Evolutionary conservation across 2,797 vertebrate species (phyloP).

Genomic region (Acridotheres tristis): DNA sequence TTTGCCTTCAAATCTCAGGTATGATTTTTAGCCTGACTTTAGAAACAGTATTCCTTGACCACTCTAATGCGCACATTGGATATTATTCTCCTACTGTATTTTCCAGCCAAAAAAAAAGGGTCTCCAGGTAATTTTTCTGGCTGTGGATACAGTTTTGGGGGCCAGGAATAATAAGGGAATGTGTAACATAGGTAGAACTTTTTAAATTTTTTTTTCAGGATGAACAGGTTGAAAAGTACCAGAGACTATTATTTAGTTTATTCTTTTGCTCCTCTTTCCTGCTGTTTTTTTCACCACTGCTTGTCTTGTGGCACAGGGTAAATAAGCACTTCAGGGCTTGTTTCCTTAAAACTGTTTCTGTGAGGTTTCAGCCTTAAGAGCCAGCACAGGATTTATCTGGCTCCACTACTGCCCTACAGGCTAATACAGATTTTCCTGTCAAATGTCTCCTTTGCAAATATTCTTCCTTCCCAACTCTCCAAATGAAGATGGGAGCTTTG

Average conservation of each 20-base stretch:
- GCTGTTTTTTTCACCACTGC: background rate
- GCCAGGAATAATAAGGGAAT: background rate
- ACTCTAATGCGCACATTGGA: background rate
- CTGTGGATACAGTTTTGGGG: background rate
- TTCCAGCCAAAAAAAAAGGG: background rate
- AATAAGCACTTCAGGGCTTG: constrained; percentile 40
- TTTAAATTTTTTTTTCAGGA: background rate
- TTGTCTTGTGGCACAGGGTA: constrained; percentile 7
- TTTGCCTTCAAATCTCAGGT: constrained; percentile 1
- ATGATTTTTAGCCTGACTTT: constrained; percentile 13
- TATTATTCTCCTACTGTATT: background rate
- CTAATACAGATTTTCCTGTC: constrained; percentile 67
- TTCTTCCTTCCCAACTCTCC: constrained; percentile 20
- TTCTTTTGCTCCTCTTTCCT: background rate
- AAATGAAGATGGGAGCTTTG: constrained; percentile 42
- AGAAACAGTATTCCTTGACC: constrained; percentile 10
- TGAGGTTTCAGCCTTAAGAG: constrained; percentile 50
- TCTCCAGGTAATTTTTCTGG: constrained; percentile 9
- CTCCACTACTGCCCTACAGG: constrained; percentile 30
- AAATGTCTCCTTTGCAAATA: constrained; percentile 61
- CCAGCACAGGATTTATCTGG: constrained; percentile 56
- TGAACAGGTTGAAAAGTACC: background rate
- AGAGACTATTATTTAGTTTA: background rate
- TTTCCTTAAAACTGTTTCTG: constrained; percentile 46
- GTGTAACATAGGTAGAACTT: background rate